Conservation (phyloP, 2,888 invertebrate species). For the Apotomis turbidana region DNA sequence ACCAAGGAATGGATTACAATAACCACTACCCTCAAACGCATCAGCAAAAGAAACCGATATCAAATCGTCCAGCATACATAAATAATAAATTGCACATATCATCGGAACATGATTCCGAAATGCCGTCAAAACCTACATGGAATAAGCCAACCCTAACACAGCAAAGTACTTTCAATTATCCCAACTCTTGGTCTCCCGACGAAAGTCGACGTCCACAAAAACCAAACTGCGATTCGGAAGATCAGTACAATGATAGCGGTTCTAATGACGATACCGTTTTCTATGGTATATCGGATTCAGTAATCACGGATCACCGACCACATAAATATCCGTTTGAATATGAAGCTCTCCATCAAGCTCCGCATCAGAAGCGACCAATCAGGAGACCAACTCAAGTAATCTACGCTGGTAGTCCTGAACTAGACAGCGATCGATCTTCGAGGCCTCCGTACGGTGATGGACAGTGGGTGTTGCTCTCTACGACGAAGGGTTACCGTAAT, state of each 20-base stretch:
- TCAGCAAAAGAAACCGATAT: constrained; percentile 64
- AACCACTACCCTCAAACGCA: constrained; percentile 56
- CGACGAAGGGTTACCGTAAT: constrained; percentile 89
- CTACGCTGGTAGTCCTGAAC: constrained; percentile 73
- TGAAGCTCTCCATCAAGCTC: constrained; percentile 71
- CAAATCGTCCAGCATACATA: constrained; percentile 68
- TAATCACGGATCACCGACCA: constrained; percentile 78
- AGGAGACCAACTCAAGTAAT: constrained; percentile 78
- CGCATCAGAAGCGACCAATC: constrained; percentile 65
- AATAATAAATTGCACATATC: constrained; percentile 71
- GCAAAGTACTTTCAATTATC: constrained; percentile 58
- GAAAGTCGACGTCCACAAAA: constrained; percentile 73
- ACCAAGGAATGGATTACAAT: constrained; percentile 60
- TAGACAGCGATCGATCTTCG: constrained; percentile 78
- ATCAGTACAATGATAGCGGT: constrained; percentile 52
- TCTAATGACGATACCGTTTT: constrained; percentile 62
- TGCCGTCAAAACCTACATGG: constrained; percentile 75
- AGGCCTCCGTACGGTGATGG: constrained; percentile 88
- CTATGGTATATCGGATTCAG: constrained; percentile 74
- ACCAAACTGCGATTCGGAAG: constrained; percentile 74
- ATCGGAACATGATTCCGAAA: constrained; percentile 67
- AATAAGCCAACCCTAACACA: constrained; percentile 57
- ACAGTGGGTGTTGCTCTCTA: constrained; percentile 90
- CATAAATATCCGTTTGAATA: constrained; percentile 78
- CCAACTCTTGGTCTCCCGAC: constrained; percentile 71